Evolutionary conservation across 2,888 invertebrate genomes (phyloP).

Genomic region (Heteromurus nitidus): DNA sequence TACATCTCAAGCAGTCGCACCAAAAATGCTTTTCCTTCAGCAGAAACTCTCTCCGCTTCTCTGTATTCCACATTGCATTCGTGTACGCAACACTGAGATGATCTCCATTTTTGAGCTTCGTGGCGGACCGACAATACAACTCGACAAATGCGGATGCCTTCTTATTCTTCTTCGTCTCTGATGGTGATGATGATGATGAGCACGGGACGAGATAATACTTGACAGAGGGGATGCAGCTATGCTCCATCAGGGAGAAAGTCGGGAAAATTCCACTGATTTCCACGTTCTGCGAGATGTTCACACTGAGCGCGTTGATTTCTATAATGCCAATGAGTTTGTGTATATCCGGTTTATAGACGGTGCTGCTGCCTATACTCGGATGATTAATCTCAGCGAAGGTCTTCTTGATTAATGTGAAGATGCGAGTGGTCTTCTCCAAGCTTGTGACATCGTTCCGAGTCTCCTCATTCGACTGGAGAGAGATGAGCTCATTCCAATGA

Average conservation of each 20-base stretch:
- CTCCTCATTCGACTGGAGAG: conserved; percentile 81
- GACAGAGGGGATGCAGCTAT: conserved; percentile 68
- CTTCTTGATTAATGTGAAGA: conserved; percentile 68
- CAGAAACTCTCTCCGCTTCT: conserved; percentile 70
- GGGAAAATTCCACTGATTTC: conserved; percentile 67
- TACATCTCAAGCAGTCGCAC: conserved; percentile 72
- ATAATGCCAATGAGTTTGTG: conserved; percentile 71
- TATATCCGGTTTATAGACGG: conserved; percentile 69
- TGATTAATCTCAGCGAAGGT: conserved; percentile 65
- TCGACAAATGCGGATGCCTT: conserved; percentile 56
- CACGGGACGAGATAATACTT: conserved; percentile 70
- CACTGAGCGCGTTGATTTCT: conserved; percentile 69
- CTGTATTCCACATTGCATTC: conserved; percentile 72
- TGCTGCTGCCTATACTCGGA: conserved; percentile 53
- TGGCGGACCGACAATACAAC: conserved; percentile 69
- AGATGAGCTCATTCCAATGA: conserved; percentile 79
- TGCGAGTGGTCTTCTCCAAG: conserved; percentile 69
- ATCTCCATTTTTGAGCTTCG: conserved; percentile 67
- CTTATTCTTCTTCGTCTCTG: conserved; percentile 75
- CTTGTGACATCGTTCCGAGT: conserved; percentile 76
- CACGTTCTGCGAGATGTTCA: conserved; percentile 62
- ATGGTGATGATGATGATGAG: conserved; percentile 1
- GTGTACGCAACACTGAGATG: conserved; percentile 69
- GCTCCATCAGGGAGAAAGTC: conserved; percentile 69
- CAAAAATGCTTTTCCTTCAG: conserved; percentile 72